Base-by-base conservation (phyloP, 2,797 vertebrate species). In the Chelonia mydas region DNA sequence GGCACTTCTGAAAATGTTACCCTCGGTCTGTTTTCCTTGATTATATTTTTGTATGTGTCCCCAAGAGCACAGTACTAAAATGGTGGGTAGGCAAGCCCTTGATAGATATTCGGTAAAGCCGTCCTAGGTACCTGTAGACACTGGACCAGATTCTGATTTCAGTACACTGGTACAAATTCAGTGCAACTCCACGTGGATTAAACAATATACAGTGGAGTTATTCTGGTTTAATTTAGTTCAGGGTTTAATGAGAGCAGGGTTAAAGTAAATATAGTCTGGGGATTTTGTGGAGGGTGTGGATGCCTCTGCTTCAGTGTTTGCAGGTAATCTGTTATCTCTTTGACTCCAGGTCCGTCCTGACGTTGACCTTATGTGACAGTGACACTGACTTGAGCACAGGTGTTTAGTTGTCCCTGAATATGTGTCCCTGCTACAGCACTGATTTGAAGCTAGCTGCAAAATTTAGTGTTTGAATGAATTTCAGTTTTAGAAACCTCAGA, bases 201-300 rank as follows among this genome's bases (percentile, higher is more conserved):
- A 86, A 74, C 21, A 65, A 11, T 45, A 28, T 27, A 47, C 72
- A 76, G 12, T 7, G 72, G 41, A 41, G 41, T 76, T 72, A 72
- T 72, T 37, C 33, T 21, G 68, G 21, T 72, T 37, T 72, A 72
- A 21, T 23, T 72, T 47, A 76, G 25, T 12, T 47, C 45, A 77
- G 45, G 27, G 28, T 31, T 28, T 49, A 28, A 49, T 41, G 68
- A 41, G 68, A 41, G 21, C 37, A 25, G 68, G 15, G 54, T 86
- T 50, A 51, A 77, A 86, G 61, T 92, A 6, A 15, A 33, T 74
- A 0, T 3, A 3, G 28, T 74, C 76, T 12, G 81, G 3, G 53
- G 72, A 10, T 45, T 11, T 74, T 81, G 1, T 17, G n/a, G 37
- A 16, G 1, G 1, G 1, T 5, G 3, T 51, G 53, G 3, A 0